These are phyloP conservation scores for Pachyramphus minor DNA, from an alignment of 2,113 vertebrate species.

Conservation along the genomic window DNA sequence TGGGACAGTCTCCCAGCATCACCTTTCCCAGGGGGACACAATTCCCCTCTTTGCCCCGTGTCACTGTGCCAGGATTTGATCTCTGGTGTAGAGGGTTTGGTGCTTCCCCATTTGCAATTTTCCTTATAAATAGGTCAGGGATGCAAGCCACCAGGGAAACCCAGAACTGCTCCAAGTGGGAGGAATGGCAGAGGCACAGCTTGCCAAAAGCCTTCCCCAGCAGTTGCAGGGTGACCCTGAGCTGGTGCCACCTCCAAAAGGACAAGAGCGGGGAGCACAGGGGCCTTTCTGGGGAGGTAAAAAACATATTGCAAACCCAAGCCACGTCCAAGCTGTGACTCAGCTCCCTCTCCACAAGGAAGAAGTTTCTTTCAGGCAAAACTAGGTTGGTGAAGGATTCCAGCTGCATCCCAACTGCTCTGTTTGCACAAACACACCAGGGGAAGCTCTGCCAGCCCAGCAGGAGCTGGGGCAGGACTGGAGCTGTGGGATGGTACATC, in stretches of 20 bases:
- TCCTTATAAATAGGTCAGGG: neutral
- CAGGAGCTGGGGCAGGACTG: neutral
- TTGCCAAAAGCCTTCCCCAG: neutral
- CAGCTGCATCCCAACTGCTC: neutral
- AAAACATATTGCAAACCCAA: neutral
- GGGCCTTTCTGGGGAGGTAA: neutral
- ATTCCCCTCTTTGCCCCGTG: neutral
- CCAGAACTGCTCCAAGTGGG: neutral
- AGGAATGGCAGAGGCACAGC: neutral
- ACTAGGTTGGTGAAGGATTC: neutral
- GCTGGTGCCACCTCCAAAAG: rapidly evolving
- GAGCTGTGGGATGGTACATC: neutral
- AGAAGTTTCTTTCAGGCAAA: neutral
- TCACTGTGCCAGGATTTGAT: neutral
- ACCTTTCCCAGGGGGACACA: neutral
- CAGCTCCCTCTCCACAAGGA: neutral
- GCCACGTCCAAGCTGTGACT: neutral
- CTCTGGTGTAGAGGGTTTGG: neutral
- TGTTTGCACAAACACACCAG: neutral
- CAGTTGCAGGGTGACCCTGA: neutral
- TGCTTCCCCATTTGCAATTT: neutral
- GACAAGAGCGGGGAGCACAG: neutral
- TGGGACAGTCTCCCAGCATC: neutral
- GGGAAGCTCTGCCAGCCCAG: neutral
- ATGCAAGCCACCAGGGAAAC: neutral